A percentile compares a stretch with the other conserved stretches of the same genome.
Conservation (phyloP, 1,140 invertebrate species). For the Drosophila tsacasi region DNA sequence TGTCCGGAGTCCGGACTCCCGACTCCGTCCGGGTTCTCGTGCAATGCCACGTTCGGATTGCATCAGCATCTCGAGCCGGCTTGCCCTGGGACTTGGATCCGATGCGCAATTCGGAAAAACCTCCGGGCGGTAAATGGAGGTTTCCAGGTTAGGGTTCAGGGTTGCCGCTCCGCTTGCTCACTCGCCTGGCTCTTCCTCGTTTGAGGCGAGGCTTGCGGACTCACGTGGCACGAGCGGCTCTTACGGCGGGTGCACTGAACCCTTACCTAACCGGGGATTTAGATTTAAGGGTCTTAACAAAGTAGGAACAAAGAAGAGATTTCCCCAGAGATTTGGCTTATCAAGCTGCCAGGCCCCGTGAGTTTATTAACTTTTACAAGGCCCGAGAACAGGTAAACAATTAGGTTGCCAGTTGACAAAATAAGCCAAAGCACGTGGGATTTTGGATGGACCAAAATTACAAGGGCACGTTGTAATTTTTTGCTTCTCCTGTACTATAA, state of each 20-base stretch:
- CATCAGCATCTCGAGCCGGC: conserved; percentile 52
- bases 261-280: conserved; percentile 5
- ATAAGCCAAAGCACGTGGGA: not conserved
- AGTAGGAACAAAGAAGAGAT: not conserved
- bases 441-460: conserved; percentile 40
- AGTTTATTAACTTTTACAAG: conserved; percentile 38
- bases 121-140: conserved; percentile 47
- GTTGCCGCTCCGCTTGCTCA: not conserved
- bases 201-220: not conserved
- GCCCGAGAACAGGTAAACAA: conserved; percentile 25
- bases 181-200: conserved; percentile 25
- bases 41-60: conserved; percentile 62
- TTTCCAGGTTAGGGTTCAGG: conserved; percentile 47
- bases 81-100: conserved; percentile 23
- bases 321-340: conserved; percentile 29
- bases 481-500: too few relatives aligned
- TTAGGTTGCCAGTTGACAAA: conserved; percentile 8
- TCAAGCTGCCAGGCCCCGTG: not conserved
- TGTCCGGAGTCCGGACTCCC: conserved; percentile 15
- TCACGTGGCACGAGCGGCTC: not conserved
- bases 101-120: conserved; percentile 71
- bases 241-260: conserved; percentile 25
- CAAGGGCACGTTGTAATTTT: not conserved
- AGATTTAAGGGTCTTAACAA: not conserved
- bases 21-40: conserved; percentile 35